Evolutionary conservation across 2,888 invertebrate species (phyloP), one percentile per base, ranked within the genome.

Genomic region (Parnassius orleans): DNA sequence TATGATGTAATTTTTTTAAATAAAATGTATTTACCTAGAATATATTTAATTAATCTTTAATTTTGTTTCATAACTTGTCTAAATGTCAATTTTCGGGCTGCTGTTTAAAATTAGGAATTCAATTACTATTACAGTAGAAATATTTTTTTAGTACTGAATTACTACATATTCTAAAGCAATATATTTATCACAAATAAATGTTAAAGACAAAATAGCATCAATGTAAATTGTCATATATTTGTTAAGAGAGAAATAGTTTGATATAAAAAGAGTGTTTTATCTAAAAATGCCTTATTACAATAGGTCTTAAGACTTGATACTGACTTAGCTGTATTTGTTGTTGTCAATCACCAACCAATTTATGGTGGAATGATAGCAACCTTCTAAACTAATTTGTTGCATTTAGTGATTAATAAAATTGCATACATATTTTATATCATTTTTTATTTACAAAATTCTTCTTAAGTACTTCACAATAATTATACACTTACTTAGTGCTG

Each of bases 351-450:
- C 80, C 77, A 77, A 76, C 67, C 65, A 72, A 77, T 33, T 33
- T 33, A 69, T 75, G 79, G 79, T 78, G 83, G 82, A 83, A 84
- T 81, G 75, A 79, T 83, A 82, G 77, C 87, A 86, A 87, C 87
- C 83, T 75, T 59, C 75, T 84, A 83, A 86, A 84, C 82, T 90
- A 86, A 89, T 90, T 87, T 90, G 90, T 90, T 91, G 90, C 91
- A 91, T 90, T 90, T 91, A 90, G 90, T 86, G 86, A 88, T 79
- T 84, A 90, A 89, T 89, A 87, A 90, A 90, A 89, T 90, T 90
- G 89, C 90, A 91, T 91, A 90, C 90, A 80, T 90, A 90, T 90
- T 90, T 90, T 87, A 78, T 73, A 65, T 64, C 62, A 71, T 76
- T 67, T 79, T 83, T 81, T 75, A 76, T 71, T 78, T 66, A 63